Evolutionary conservation across 2,113 vertebrate species (phyloP), one percentile per base, ranked within the genome.

Genomic region (Xyliphius kryptos): DNA sequence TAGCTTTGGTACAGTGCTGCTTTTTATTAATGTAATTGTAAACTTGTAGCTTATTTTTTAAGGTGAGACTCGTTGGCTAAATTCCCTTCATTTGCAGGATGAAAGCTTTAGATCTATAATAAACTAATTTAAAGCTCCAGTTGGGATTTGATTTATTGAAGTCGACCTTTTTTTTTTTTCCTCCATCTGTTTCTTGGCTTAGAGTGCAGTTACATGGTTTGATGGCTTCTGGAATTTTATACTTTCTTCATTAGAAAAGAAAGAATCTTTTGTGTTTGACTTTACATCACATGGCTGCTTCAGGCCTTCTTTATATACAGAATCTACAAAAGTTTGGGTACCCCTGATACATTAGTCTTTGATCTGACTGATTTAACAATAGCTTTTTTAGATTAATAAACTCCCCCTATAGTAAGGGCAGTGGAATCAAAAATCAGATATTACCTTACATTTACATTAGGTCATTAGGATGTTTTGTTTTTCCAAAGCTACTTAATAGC

Each of bases 191-290:
- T 9, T 5, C 15, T 12, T 16, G 21, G 19, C n/a, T 57, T 17
- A n/a, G 12, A 17, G 11, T 60, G 9, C 22, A 32, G 2, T 47
- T 32, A 12, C 40, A 15, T 68, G 64, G 41, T 59, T 61, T 37
- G 49, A 40, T 63, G 26, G 53, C 22, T 53, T 48, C 26, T 19
- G 13, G 36, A 32, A 63, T 72, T 63, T 63, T 43, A 59, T 53
- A 41, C 53, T 11, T 41, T 8, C 16, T 66, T 13, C 11, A 52
- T 11, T 20, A 56, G 26, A 11, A 62, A 40, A 66, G 44, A 66
- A 66, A 66, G 46, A 5, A 36, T 44, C 47, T 52, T 61, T 62
- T 67, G 63, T 51, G 38, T n/a, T 67, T 53, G 53, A n/a, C 48
- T 71, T 21, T 61, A 1, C n/a, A 10, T 54, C 48, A 8, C 7